A percentile compares a stretch with the other conserved stretches of the same genome.
Conservation (phyloP, 2,888 invertebrate genomes). For the Diplazon laetatorius region DNA sequence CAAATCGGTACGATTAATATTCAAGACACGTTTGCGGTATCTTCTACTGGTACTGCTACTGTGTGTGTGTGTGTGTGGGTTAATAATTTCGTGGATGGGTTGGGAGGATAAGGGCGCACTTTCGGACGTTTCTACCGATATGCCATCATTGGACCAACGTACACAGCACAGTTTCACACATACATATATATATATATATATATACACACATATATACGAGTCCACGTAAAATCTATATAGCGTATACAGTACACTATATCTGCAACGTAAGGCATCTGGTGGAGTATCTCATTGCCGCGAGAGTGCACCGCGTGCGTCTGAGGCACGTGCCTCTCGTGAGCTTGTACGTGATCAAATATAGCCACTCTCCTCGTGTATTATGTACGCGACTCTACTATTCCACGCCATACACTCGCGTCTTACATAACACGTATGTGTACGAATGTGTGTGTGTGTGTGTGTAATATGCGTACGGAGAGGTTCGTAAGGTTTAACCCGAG, state of each 20-base stretch:
- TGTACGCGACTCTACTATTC: slow-evolving; percentile 27
- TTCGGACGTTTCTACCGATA: no score
- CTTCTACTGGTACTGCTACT: no score
- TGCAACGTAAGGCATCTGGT: slow-evolving; percentile 59
- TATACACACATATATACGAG: no score
- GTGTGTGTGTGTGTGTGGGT: slow-evolving; percentile 7
- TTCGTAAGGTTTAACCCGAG: slow-evolving; percentile 46
- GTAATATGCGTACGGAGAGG: slow-evolving; percentile 33
- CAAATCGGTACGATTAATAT: background rate
- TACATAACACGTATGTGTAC: slow-evolving; percentile 32
- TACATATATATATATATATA: no score
- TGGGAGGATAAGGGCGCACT: slow-evolving; percentile 8
- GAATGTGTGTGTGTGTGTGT: no score
- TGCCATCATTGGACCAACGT: slow-evolving; percentile 41
- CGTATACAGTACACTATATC: slow-evolving; percentile 7
- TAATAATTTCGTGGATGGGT: background rate
- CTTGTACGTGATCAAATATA: slow-evolving; percentile 63
- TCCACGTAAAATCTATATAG: slow-evolving; percentile 47
- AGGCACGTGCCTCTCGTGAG: slow-evolving; percentile 69
- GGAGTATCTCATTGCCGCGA: slow-evolving; percentile 56
- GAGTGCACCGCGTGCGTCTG: slow-evolving; percentile 66
- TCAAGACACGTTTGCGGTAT: slow-evolving; percentile 13
- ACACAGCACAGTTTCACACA: no score
- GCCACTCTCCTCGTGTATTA: slow-evolving; percentile 38
- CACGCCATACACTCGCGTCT: slow-evolving; percentile 8